These are phyloP conservation scores for Premnoplex brunnescens DNA, from an alignment of 2,797 vertebrate genomes.

Conservation along the genomic window DNA sequence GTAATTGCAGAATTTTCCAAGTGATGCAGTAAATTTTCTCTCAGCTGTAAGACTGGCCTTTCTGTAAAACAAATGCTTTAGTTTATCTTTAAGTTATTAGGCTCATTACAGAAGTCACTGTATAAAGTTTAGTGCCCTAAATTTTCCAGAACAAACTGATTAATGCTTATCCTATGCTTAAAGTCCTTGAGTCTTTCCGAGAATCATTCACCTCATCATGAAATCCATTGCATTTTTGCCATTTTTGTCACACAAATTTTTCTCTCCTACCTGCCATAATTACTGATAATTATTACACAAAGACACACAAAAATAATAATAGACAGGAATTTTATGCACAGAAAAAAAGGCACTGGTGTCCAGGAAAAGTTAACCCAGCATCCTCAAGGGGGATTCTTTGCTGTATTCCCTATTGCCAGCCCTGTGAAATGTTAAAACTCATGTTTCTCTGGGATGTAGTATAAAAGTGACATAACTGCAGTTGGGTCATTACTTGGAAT, in stretches of 20 bases:
- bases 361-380: not conserved
- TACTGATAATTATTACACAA: not conserved
- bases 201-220: not conserved
- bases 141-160: not conserved
- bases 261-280: rapidly evolving
- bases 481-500: not conserved
- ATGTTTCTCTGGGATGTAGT: not conserved
- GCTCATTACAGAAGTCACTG: not conserved
- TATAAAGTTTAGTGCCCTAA: not conserved
- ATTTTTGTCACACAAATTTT: not conserved
- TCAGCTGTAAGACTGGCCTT: not conserved
- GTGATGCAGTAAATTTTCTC: conserved; percentile 40
- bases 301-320: not conserved
- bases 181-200: not conserved
- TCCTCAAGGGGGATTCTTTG: not conserved
- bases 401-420: not conserved
- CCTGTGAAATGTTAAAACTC: not conserved
- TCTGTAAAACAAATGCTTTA: conserved; percentile 12
- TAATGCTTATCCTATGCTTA: not conserved
- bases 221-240: not conserved
- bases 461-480: not conserved
- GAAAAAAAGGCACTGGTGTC: not conserved
- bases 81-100: conserved; percentile 24
- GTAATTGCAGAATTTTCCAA: conserved; percentile 49
- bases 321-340: not conserved